phyloP scores from a whole-genome alignment of 2,113 vertebrate genomes.

The Uria lomvia region DNA sequence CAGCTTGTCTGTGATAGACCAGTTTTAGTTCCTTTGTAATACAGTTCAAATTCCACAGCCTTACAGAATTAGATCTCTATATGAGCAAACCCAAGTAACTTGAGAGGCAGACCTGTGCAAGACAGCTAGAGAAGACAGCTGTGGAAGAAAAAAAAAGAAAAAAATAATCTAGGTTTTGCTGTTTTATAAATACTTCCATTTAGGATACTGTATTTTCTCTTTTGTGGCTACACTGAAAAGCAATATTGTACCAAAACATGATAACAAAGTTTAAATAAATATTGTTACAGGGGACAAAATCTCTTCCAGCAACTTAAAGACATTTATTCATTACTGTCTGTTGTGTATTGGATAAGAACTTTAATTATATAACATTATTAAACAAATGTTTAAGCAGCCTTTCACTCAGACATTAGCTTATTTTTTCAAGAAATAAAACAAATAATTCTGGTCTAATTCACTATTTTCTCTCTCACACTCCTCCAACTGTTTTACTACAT shows the following conservation, averaged over 20 bases:
- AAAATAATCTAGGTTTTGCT: background rate
- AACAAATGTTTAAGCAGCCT: background rate
- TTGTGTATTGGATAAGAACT: background rate
- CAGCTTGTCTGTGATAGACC: background rate
- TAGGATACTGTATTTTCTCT: background rate
- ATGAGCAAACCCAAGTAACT: background rate
- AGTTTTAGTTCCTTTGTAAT: background rate
- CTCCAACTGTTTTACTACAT: background rate
- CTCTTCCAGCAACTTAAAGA: background rate
- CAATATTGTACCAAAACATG: background rate
- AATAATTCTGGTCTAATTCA: background rate
- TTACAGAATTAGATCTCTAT: background rate
- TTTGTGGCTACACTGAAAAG: background rate
- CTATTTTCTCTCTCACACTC: background rate
- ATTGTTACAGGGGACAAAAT: background rate
- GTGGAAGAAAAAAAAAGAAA: background rate
- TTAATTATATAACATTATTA: background rate
- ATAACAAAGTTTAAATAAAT: background rate
- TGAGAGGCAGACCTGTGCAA: background rate
- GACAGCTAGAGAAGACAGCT: background rate
- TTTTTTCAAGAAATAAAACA: background rate
- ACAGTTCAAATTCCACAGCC: background rate
- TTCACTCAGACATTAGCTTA: background rate
- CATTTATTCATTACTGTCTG: background rate
- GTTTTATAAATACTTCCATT: background rate